Evolutionary conservation across 64 coral and sea anemone genomes (phyloP).

Genomic region (Pocillopora damicornis): DNA sequence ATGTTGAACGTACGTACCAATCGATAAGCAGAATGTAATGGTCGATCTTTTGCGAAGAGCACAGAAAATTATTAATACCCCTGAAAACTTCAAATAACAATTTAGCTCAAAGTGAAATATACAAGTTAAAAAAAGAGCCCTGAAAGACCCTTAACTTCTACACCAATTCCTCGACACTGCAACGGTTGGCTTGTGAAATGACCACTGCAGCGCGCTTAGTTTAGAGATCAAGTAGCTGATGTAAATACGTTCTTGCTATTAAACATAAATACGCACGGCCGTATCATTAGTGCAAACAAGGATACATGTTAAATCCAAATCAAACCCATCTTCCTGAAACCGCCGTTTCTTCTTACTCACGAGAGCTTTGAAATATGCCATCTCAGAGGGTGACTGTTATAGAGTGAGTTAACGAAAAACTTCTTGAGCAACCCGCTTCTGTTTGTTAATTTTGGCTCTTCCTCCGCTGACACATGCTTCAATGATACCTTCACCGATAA

Average conservation of each 20-base stretch:
- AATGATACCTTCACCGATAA: not conserved
- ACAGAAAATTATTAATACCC: too few species aligned
- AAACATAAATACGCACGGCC: not conserved
- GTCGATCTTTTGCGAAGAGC: too few species aligned
- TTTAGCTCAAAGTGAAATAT: not conserved
- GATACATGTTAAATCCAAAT: slow-evolving; percentile 98
- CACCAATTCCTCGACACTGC: not conserved
- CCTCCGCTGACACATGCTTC: not conserved
- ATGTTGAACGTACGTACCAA: too few species aligned
- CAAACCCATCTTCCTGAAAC: slow-evolving; percentile 85
- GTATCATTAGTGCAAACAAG: slow-evolving; percentile 38
- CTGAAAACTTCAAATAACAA: too few species aligned
- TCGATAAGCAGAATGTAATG: too few species aligned
- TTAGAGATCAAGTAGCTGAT: not conserved
- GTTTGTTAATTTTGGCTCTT: not conserved
- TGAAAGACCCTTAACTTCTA: not conserved
- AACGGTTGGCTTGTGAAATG: not conserved
- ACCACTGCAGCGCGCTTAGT: not conserved
- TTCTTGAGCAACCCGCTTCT: not conserved
- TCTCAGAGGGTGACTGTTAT: not conserved
- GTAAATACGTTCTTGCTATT: not conserved
- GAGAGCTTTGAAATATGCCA: slow-evolving; percentile 93
- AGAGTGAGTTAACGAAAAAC: slow-evolving; percentile 1
- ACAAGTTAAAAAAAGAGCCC: not conserved
- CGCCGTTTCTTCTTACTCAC: slow-evolving; percentile 95